phyloP scores from a whole-genome alignment of 2,113 vertebrate genomes.

The Saguinus midas region DNA sequence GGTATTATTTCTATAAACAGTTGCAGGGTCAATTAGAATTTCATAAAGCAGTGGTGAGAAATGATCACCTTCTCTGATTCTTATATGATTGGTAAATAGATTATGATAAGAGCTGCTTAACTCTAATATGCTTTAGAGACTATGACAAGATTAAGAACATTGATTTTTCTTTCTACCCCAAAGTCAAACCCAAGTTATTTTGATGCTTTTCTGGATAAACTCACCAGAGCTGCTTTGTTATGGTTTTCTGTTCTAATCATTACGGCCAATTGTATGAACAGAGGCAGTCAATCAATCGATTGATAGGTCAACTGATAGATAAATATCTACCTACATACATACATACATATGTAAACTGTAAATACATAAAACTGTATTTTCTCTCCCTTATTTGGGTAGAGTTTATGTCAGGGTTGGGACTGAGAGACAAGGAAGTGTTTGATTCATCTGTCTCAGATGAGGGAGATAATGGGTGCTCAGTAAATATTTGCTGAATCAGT shows the following conservation, averaged over 20 bases:
- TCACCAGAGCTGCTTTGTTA: neutral
- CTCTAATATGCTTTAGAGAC: neutral
- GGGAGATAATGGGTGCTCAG: neutral
- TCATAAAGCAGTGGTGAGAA: slow-evolving; percentile 12
- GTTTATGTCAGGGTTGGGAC: neutral
- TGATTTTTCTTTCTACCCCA: slow-evolving; percentile 38
- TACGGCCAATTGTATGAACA: neutral
- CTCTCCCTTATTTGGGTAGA: neutral
- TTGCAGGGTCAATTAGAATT: slow-evolving; percentile 48
- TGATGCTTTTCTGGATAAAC: slow-evolving; percentile 24
- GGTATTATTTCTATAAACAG: slow-evolving; percentile 23
- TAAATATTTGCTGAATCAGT: neutral
- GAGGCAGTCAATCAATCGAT: neutral
- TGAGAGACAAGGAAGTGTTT: neutral
- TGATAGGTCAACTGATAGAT: neutral
- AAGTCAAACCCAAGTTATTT: slow-evolving; percentile 28
- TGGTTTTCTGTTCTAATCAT: neutral
- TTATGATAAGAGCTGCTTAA: slow-evolving; percentile 39
- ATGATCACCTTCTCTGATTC: slow-evolving; percentile 17
- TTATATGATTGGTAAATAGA: neutral
- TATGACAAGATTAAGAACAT: neutral
- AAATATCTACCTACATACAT: neutral
- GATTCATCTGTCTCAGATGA: neutral
- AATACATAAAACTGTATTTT: neutral
- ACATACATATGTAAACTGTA: neutral